A percentile compares a stretch with the other conserved stretches of the same genome.
phyloP scores from a whole-genome alignment of 2,797 vertebrate species.

The Falco columbarius region DNA sequence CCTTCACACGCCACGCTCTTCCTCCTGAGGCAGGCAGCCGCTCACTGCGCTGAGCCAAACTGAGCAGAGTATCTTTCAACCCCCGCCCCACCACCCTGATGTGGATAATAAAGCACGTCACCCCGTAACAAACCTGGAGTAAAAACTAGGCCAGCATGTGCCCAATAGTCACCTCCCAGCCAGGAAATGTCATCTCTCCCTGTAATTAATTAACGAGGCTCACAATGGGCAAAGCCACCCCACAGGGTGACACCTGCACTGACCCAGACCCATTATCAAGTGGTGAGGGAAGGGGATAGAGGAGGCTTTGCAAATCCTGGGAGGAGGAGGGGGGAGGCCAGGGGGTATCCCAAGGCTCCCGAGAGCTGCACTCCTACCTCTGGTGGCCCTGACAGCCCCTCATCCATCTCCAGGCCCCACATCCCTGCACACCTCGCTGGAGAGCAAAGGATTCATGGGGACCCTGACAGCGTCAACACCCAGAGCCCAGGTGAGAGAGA shows the following conservation, averaged over 20 bases:
- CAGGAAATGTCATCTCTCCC: neutral
- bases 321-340: neutral
- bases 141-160: neutral
- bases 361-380: rapidly evolving
- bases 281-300: neutral
- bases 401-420: rapidly evolving
- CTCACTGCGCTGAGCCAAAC: neutral
- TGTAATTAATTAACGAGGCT: neutral
- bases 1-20: neutral
- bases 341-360: neutral
- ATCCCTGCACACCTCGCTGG: rapidly evolving
- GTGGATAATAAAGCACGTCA: neutral
- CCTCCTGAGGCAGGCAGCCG: neutral
- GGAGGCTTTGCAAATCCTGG: neutral
- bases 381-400: neutral
- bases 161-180: neutral
- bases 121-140: neutral
- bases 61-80: rapidly evolving
- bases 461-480: rapidly evolving
- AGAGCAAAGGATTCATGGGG: neutral
- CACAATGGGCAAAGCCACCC: neutral
- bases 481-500: neutral
- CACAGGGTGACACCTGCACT: neutral
- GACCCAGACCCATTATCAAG: neutral
- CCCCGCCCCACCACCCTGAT: neutral